Conservation (phyloP, 1,140 invertebrate genomes). For the Camponotus pennsylvanicus region DNA sequence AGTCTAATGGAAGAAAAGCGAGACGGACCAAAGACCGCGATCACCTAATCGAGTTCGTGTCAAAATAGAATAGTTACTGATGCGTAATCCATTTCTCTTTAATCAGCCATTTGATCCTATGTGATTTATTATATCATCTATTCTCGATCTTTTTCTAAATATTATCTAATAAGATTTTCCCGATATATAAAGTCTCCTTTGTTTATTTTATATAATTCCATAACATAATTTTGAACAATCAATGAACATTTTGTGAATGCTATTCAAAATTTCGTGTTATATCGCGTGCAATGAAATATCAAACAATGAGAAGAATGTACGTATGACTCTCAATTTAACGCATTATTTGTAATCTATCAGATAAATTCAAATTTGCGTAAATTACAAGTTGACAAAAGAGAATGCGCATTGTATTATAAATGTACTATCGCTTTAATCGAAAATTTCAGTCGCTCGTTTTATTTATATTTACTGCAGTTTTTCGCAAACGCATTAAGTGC, state of each 20-base stretch:
- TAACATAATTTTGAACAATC: background rate
- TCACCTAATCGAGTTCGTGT: conserved; percentile 84
- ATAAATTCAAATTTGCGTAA: conserved; percentile 37
- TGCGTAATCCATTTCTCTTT: conserved; percentile 75
- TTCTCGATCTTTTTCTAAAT: background rate
- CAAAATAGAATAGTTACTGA: conserved; percentile 84
- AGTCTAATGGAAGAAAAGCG: conserved; percentile 75
- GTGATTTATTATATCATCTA: background rate
- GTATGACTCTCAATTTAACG: conserved; percentile 40
- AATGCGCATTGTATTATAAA: background rate
- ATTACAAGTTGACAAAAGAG: conserved; percentile 29
- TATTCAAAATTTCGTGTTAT: conserved; percentile 27
- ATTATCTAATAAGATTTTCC: background rate
- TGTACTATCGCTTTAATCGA: conserved; percentile 14
- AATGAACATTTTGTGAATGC: conserved; percentile 15
- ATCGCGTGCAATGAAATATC: conserved; percentile 33
- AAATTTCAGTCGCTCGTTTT: conserved; percentile 30
- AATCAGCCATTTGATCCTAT: conserved; percentile 65
- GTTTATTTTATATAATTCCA: conserved; percentile 1
- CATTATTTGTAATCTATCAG: conserved; percentile 14
- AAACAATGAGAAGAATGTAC: background rate
- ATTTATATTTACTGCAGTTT: background rate
- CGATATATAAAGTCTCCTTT: background rate
- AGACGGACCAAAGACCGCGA: conserved; percentile 79
- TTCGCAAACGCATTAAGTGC: background rate